phyloP scores from a whole-genome alignment of 2,888 invertebrate genomes.

The Thera britannica region DNA sequence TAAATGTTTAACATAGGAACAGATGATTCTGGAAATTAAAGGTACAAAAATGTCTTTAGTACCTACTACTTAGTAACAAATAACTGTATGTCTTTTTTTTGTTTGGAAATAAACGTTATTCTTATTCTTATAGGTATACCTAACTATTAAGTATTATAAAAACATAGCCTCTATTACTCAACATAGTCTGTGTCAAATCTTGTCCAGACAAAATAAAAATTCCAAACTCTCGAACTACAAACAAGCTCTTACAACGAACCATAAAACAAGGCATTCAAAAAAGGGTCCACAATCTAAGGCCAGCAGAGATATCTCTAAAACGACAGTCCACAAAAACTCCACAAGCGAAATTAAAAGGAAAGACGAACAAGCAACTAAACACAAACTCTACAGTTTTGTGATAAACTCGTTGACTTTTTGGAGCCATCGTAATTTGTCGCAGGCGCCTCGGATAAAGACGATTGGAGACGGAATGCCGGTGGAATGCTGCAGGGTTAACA shows the following conservation, averaged over 20 bases:
- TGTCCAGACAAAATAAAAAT: slow-evolving; percentile 12
- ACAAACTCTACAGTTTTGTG: slow-evolving; percentile 70
- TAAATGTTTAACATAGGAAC: too few species aligned
- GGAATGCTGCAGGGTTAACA: slow-evolving; percentile 55
- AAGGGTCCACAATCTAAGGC: slow-evolving; percentile 34
- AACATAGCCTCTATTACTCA: background rate
- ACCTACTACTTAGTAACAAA: too few species aligned
- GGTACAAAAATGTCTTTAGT: too few species aligned
- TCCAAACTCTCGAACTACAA: slow-evolving; percentile 21
- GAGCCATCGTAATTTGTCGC: slow-evolving; percentile 81
- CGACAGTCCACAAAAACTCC: slow-evolving; percentile 76
- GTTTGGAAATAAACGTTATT: too few species aligned
- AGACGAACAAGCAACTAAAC: slow-evolving; percentile 77
- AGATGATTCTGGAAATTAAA: too few species aligned
- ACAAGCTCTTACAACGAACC: slow-evolving; percentile 31
- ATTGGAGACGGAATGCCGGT: slow-evolving; percentile 63
- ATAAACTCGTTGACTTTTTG: slow-evolving; percentile 77
- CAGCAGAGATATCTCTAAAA: slow-evolving; percentile 57
- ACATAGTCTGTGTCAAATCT: background rate
- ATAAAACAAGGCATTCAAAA: slow-evolving; percentile 36
- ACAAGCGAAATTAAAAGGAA: slow-evolving; percentile 76
- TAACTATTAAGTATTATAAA: background rate
- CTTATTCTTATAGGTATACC: background rate
- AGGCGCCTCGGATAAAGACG: slow-evolving; percentile 82
- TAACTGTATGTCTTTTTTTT: too few species aligned